Percentiles rank a stretch among this genome's conserved stretches.
phyloP scores from a whole-genome alignment of 2,113 vertebrate genomes.

The Daphoenositta chrysoptera region DNA sequence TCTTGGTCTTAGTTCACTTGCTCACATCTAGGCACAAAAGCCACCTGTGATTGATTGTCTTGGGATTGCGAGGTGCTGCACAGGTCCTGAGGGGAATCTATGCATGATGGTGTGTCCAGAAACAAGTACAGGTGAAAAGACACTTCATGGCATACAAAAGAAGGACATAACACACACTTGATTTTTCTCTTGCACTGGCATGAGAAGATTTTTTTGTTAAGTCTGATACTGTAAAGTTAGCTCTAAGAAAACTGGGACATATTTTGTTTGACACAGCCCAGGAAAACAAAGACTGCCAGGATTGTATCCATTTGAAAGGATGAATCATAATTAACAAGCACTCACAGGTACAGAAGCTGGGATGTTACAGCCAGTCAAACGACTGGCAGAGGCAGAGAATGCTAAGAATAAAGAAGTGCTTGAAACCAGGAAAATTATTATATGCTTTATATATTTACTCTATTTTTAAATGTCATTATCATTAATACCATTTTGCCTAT shows the following conservation, averaged over 20 bases:
- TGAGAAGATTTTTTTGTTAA: background rate
- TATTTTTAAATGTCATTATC: background rate
- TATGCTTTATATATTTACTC: background rate
- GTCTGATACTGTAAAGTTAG: background rate
- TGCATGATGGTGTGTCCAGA: background rate
- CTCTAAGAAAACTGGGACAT: background rate
- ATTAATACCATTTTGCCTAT: background rate
- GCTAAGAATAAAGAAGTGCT: background rate
- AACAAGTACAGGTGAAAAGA: background rate
- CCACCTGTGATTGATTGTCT: background rate
- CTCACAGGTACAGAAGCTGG: background rate
- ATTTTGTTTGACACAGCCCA: background rate
- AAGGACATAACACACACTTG: rapidly evolving
- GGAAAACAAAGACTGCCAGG: background rate
- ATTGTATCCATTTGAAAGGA: background rate
- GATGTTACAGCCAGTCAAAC: background rate
- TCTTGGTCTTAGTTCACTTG: background rate
- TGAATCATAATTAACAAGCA: conserved; percentile 3
- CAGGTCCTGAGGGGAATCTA: background rate
- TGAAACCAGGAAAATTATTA: background rate
- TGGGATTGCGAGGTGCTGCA: background rate
- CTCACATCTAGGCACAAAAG: background rate
- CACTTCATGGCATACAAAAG: background rate
- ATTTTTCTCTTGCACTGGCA: background rate
- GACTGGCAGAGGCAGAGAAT: background rate